Conservation (phyloP, 2,113 vertebrate species). For the Pyxicephalus adspersus region DNA sequence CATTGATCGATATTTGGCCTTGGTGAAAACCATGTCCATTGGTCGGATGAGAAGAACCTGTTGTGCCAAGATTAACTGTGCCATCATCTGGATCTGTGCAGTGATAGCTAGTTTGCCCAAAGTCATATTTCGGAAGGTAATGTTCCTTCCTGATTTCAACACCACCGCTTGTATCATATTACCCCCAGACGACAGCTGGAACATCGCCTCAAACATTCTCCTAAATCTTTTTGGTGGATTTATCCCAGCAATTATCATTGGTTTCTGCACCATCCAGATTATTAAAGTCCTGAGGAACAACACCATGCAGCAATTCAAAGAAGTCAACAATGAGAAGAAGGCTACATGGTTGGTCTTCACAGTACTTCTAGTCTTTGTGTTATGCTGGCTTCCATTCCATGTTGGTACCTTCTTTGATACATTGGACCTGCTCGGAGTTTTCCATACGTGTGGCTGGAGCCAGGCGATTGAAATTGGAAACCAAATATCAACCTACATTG, state of each 20-base stretch:
- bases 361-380: constrained; percentile 80
- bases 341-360: constrained; percentile 77
- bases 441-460: constrained; percentile 68
- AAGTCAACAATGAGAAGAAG: constrained; percentile 74
- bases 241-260: constrained; percentile 78
- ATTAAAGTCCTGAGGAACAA: constrained; percentile 72
- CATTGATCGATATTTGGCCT: constrained; percentile 88
- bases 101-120: constrained; percentile 79
- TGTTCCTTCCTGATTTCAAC: constrained; percentile 57
- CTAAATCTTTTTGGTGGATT: constrained; percentile 81
- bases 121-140: constrained; percentile 72
- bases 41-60: constrained; percentile 78
- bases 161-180: constrained; percentile 73
- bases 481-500: constrained; percentile 79
- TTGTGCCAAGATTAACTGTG: constrained; percentile 83
- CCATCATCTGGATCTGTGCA: constrained; percentile 81
- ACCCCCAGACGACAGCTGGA: constrained; percentile 70
- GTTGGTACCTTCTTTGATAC: constrained; percentile 77
- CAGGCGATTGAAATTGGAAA: constrained; percentile 70
- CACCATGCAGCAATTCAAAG: constrained; percentile 66
- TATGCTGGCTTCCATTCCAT: constrained; percentile 89
- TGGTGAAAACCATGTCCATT: constrained; percentile 88
- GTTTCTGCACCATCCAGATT: constrained; percentile 83
- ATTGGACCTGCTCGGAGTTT: constrained; percentile 55
- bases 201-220: constrained; percentile 72